Base-by-base conservation (phyloP, 2,797 vertebrate genomes). In the Anas capensis region DNA sequence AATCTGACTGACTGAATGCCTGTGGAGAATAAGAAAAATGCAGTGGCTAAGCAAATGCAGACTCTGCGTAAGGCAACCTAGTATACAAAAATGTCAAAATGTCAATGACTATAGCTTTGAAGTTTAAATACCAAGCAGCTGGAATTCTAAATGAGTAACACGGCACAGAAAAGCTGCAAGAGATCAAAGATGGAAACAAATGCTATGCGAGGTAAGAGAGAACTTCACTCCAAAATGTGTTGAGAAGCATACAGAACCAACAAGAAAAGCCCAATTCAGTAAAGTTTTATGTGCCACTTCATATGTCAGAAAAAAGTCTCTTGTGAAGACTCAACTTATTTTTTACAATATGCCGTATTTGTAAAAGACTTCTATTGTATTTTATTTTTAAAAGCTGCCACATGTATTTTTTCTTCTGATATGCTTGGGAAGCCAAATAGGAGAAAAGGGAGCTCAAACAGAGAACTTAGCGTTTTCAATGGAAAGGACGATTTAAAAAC, bases 1-100 rank as follows among this genome's bases (percentile, higher is more conserved):
- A 62, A 88, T 98, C 97, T 0, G 96, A 93, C 61, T 98, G 98
- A 97, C 98, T 98, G 24, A 97, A 96, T 56, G 96, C 97, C 99
- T 99, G 96, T 57, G 86, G 87, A 96, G 75, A 95, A 78, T 58
- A 97, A 93, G 78, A 92, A 95, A 92, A 97, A 96, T 61, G 56
- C 36, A 82, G 64, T 49, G 49, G 49, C 58, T 91, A 83, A 94
- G 70, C 58, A 95, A 38, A 91, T 51, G 27, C 8, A 90, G 26
- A 60, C 36, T 27, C 33, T 91, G 46, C 27, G 29, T 24, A 77
- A 13, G 26, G 49, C 27, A 96, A 78, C 48, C 26, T 27, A 96
- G 62, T 17, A 90, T 19, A 95, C 24, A 85, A 88, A 93, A 84
- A 93, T 42, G 33, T 90, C 2, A 16, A 94, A 92, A 91, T 16